Evolutionary conservation across 2,888 invertebrate species (phyloP).

Genomic region (Rhagonycha fulva): DNA sequence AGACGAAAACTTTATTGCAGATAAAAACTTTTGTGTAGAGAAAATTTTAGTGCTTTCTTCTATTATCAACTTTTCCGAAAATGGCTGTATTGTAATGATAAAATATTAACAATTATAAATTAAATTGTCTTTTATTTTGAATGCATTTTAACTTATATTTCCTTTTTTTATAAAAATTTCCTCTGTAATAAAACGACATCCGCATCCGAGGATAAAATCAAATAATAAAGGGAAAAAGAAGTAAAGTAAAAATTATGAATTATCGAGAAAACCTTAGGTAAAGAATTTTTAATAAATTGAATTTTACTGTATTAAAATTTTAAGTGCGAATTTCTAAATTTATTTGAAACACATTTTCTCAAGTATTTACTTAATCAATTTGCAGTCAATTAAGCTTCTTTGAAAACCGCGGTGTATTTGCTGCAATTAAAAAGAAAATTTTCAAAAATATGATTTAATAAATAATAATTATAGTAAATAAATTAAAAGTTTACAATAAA

Average conservation of each 20-base stretch:
- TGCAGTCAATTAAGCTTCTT: not conserved
- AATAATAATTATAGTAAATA: not conserved
- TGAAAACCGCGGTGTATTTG: not conserved
- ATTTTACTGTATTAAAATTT: not conserved
- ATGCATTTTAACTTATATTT: too few species aligned
- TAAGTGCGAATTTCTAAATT: not conserved
- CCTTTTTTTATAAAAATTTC: too few species aligned
- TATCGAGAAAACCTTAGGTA: not conserved
- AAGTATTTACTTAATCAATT: not conserved
- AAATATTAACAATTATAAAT: not conserved
- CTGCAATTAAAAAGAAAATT: not conserved
- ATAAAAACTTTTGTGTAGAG: not conserved
- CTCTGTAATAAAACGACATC: too few species aligned
- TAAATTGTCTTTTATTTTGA: not conserved
- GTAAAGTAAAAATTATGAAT: too few species aligned
- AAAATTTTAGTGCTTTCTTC: not conserved
- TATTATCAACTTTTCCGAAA: not conserved
- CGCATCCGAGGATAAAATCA: too few species aligned
- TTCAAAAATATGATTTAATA: not conserved
- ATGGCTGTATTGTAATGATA: not conserved
- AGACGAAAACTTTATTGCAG: not conserved
- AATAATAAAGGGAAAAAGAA: too few species aligned
- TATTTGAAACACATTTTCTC: not conserved
- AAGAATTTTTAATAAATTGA: not conserved
- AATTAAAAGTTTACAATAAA: not conserved